A percentile compares a stretch with the other conserved stretches of the same genome.
These are phyloP conservation scores for Fopius arisanus DNA, from an alignment of 1,140 invertebrate species.

Conservation along the genomic window DNA sequence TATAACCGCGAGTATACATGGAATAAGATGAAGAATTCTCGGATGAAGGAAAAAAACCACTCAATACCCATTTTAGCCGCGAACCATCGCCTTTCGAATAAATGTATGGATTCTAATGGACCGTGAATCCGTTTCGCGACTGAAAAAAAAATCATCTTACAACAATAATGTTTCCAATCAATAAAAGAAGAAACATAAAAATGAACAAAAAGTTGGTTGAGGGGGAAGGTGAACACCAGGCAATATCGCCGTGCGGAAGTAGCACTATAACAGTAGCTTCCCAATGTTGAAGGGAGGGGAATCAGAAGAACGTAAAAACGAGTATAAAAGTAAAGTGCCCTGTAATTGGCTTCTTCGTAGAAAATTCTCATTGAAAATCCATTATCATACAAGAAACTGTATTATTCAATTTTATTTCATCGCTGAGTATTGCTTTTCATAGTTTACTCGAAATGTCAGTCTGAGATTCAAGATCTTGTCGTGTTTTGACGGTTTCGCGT, in stretches of 20 bases:
- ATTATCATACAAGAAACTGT: not conserved
- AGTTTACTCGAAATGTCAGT: no score
- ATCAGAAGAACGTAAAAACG: not conserved
- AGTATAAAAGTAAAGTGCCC: constrained; percentile 5
- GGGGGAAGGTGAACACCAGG: not conserved
- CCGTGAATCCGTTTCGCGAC: constrained; percentile 1
- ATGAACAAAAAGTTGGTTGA: not conserved
- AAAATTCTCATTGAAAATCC: not conserved
- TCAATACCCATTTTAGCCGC: not conserved
- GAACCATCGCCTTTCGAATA: not conserved
- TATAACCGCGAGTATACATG: not conserved
- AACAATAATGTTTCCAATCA: constrained; percentile 2
- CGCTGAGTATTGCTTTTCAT: not conserved
- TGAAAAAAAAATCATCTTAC: constrained; percentile 5
- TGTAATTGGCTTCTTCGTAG: not conserved
- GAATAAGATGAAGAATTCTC: not conserved
- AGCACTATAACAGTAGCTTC: not conserved
- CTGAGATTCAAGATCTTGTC: no score
- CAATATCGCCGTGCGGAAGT: not conserved
- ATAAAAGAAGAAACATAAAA: constrained; percentile 4
- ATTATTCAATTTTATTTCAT: not conserved
- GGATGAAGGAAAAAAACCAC: not conserved
- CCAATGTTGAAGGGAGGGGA: not conserved
- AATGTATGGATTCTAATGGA: constrained; percentile 14
- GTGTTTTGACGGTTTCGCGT: no score